Evolutionary conservation across 1,140 invertebrate species (phyloP), one percentile per base, ranked within the genome.

Genomic region (Zaprionus nigranus): DNA sequence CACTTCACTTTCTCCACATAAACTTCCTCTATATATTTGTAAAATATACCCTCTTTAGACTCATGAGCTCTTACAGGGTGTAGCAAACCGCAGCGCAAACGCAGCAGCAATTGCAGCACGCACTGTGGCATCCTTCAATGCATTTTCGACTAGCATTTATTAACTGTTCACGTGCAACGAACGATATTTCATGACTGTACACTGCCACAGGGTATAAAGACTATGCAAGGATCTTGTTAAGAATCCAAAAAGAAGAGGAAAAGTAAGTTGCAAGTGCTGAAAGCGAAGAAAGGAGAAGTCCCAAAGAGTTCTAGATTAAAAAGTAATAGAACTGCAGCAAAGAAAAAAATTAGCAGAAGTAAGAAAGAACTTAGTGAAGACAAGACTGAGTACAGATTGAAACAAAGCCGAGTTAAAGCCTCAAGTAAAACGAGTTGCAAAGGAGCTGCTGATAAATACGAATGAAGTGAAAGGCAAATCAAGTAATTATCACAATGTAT

Each of bases 141-240:
- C 83, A 66, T 83, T 83, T 72, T 75, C 77, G 78, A 69, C 71
- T 88, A 78, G 72, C 85, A 84, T 88, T 88, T 88, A 88, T 88
- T 88, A 88, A 88, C 84, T 81, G 72, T 84, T 90, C 85, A 88
- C 85, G 85, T 90, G 85, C 85, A 69, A 72, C 78, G 84, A 88
- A 90, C 66, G 76, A 84, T 76, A 72, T 73, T 71, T 76, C 64
- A 59, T 30, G 7, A 46, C 15, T 9, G 28, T 80, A 26, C 56
- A 9, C 76, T 60, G 24, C 49, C 63, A 28, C 1, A n/a, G 53
- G 28, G 59, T 20, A 40, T 49, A 17, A 5, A 5, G 36, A 24
- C 40, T 72, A 38, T 36, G 9, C 20, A 17, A 24, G 5, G 26
- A 30, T 9, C 5, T 20, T 12, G 17, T 1, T n/a, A 38, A 38